Evolutionary conservation across 2,888 invertebrate genomes (phyloP), one percentile per base, ranked within the genome.

Genomic region (Pogonocherus hispidulus): DNA sequence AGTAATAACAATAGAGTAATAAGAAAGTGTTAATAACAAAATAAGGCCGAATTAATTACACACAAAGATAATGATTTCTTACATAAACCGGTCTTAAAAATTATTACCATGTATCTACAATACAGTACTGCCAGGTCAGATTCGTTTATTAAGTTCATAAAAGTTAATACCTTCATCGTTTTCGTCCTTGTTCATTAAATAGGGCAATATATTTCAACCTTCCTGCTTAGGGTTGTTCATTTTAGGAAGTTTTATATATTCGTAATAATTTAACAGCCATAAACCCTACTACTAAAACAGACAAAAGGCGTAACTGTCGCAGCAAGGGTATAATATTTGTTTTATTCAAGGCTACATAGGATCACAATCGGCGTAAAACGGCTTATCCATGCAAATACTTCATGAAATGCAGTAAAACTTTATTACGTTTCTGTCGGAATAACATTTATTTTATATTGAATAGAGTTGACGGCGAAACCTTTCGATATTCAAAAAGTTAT

Each of bases 401-500:
- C 41, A 60, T 67, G 67, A 67, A 59, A 67, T 67, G 60, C 67
- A 67, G 67, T 66, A 52, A 65, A 69, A 71, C 64, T 67, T 70
- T 57, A 35, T 54, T 49, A 62, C 66, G 47, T 35, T 63, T 47
- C 60, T 60, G 54, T 64, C 44, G 60, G 65, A 67, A 59, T 63
- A 56, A 67, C 72, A 72, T 76, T 74, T 74, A 74, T 73, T 72
- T 72, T 66, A 68, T 67, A 67, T 70, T 55, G 63, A 67, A 70
- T 69, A 74, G 66, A 71, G 72, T 71, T 67, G 60, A 66, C 55
- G 69, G 71, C 60, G 59, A 64, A 71, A 44, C 60, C 44, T 59
- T 59, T 65, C 69, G 67, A 73, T 70, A 70, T 70, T 65, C 62
- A 51, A 54, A 74, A 70, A 69, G 66, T 73, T 73, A 68, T 71